Base-by-base conservation (phyloP, 2,113 vertebrate genomes). In the Thinocorus orbignyianus region DNA sequence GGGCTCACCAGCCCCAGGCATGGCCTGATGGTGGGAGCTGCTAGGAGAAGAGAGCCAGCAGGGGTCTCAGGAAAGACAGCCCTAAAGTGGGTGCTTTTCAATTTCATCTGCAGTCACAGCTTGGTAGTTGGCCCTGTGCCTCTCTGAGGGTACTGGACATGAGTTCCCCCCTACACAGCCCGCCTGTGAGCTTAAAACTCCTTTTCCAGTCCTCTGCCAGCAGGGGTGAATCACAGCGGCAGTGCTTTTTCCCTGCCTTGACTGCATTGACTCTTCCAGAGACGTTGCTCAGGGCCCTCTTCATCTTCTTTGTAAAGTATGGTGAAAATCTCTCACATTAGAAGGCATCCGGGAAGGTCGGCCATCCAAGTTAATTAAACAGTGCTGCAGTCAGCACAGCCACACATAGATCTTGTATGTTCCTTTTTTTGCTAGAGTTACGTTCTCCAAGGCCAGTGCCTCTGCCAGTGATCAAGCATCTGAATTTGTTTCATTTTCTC, bases 91-190 rank as follows among this genome's bases (percentile, higher is more conserved):
- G 13, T 2, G 0, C 31, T 66, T 70, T 82, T 61, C 1, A 0
- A 13, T 66, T 88, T 49, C 54, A 28, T 26, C 35, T 49, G 55
- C 28, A 37, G 13, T 17, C 64, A 49, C 44, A 58, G 49, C 17
- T 49, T 51, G 7, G 7, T 20, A 37, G 68, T 12, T 64, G 41
- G n/a, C 4, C n/a, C 42, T 58, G 14, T 51, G 42, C 7, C 25
- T 19, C 35, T 70, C 51, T 10, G 10, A 81, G n/a, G 49, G 11
- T 3, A 3, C 7, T 0, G 1, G 13, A 17, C 23, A 78, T 0
- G 1, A 68, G 5, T 4, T 76, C 5, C 14, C 3, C 3, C 1
- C 1, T 1, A 9, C 0, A 0, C 26, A 80, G 19, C 10, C 16
- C 1, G 2, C 11, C 17, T 82, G 15, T 1, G 8, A 44, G 17